Conservation (phyloP, 2,113 vertebrate species). For the Brachypteracias leptosomus region DNA sequence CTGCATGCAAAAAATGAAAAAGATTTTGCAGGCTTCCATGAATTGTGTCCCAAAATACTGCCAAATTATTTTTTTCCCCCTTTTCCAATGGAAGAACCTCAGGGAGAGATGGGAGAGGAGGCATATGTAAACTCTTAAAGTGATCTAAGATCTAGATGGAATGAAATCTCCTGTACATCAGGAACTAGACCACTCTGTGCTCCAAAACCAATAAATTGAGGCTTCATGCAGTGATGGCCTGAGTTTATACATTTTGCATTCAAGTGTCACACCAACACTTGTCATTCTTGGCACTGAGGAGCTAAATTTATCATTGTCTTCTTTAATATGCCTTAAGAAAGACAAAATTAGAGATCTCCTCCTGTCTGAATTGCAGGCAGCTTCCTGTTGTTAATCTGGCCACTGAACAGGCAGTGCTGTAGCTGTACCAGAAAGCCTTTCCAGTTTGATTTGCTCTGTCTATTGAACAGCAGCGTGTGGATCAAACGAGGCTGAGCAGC, state of each 20-base stretch:
- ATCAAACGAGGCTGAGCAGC: constrained; percentile 53
- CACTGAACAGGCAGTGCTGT: neutral
- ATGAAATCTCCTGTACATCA: neutral
- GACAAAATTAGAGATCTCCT: neutral
- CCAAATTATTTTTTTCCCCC: neutral
- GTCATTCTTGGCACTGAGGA: neutral
- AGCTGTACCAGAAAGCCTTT: constrained; percentile 18
- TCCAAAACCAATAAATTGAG: neutral
- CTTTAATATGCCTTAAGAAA: neutral
- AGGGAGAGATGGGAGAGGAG: neutral
- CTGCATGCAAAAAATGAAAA: neutral
- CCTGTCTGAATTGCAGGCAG: neutral
- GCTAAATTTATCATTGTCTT: constrained; percentile 25
- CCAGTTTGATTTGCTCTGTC: constrained; percentile 53
- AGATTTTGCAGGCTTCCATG: neutral
- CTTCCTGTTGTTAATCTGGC: neutral
- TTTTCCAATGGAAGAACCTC: neutral
- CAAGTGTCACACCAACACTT: neutral
- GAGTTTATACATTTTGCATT: neutral
- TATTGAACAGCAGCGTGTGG: neutral
- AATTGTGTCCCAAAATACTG: neutral
- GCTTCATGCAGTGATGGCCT: neutral
- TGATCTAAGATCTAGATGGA: neutral
- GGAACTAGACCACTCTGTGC: neutral
- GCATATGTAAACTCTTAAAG: neutral